A percentile compares a stretch with the other conserved stretches of the same genome.
Conservation (phyloP, 2,113 vertebrate genomes). For the Stomatorhinus ivindoensis region DNA sequence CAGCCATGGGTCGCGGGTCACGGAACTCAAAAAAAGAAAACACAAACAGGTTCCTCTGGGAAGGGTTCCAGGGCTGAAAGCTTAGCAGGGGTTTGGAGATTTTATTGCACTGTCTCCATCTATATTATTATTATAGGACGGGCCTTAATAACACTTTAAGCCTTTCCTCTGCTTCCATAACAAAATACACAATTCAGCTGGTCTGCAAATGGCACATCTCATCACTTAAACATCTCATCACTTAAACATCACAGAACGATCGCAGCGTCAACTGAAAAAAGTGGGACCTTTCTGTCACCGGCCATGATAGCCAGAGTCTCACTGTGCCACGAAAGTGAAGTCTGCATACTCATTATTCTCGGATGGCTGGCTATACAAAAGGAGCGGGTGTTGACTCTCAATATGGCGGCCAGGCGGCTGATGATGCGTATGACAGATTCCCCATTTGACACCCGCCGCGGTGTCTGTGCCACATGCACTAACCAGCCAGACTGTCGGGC, state of each 20-base stretch:
- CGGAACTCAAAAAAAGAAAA: conserved; percentile 58
- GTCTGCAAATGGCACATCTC: not conserved
- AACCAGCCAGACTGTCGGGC: not conserved
- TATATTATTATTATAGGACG: not conserved
- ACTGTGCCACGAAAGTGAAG: not conserved
- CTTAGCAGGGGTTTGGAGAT: not conserved
- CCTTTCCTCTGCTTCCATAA: not conserved
- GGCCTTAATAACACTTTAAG: not conserved
- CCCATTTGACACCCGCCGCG: not conserved
- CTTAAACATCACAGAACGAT: not conserved
- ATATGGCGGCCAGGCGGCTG: not conserved
- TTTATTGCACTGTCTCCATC: not conserved
- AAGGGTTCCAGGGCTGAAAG: not conserved
- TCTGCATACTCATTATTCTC: not conserved
- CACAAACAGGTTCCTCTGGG: conserved; percentile 59
- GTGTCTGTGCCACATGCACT: not conserved
- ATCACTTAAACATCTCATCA: not conserved
- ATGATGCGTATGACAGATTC: not conserved
- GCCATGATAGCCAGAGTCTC: not conserved
- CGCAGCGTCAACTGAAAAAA: not conserved
- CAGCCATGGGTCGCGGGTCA: conserved; percentile 75
- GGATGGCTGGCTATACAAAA: not conserved
- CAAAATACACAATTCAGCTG: not conserved
- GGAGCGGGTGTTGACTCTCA: not conserved
- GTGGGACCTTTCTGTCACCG: not conserved